Evolutionary conservation across 53 echinoderm and acorn worm species (phyloP), one percentile per base, ranked within the genome.

Genomic region (Stichopus horrens): DNA sequence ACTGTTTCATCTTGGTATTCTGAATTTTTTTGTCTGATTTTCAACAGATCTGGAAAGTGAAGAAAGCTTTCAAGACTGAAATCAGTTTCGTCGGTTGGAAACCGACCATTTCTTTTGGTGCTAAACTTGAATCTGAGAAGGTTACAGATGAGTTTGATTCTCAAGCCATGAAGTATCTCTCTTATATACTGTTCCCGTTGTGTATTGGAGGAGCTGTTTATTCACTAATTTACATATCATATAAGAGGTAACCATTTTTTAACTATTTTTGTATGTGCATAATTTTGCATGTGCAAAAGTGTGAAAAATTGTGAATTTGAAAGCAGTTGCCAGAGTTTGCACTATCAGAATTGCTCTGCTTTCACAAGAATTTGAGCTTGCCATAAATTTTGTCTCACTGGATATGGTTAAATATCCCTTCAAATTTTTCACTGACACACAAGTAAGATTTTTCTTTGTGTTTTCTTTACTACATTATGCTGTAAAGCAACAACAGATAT

Each of bases 11-110:
- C 63, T 8, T 88, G 5, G 8, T 76, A 21, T 76, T 7, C 5
- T 63, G 23, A 37, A 8, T 81, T 19, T n/a, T 54, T 51, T 76
- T 54, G 0, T 37, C 37, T 37, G 37, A 37, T 37, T 37, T 37
- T 37, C 37, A 37, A 37, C 88, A 98, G 98, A 84, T 93, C 7
- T 98, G 98, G 98, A 98, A 98, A 60, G 95, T 98, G 73, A 98
- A 95, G 86, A 98, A 96, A 81, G 98, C 98, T 14, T 96, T 98
- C 23, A 98, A 98, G 86, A 83, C 95, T 21, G 88, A 90, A 10
- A 86, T 98, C n/a, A 76, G 86, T 5, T 89, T 94, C 19, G 60
- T 88, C 5, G 98, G 98, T 1, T 82, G 88, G 73, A 88, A 59
- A 79, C 97, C 97, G 5, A 68, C 23, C 0, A 80, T 98, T 23